Percentiles rank a stretch among this genome's conserved stretches.
phyloP scores from a whole-genome alignment of 2,113 vertebrate genomes.

The Eira barbara region DNA sequence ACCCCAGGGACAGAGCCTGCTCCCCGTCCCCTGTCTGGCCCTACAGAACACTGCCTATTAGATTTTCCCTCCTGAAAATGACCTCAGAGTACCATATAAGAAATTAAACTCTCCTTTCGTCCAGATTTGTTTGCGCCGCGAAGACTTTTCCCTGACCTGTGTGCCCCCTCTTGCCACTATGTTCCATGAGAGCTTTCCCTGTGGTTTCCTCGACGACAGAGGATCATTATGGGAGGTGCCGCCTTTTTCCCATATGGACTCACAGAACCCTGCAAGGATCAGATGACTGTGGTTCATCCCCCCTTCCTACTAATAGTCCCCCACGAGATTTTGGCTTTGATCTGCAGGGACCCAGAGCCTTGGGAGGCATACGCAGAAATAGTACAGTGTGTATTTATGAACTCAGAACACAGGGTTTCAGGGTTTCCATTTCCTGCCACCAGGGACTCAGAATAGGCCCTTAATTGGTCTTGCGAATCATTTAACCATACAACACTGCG shows the following conservation, averaged over 20 bases:
- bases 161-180: neutral
- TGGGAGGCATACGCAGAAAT: neutral
- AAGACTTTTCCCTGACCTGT: neutral
- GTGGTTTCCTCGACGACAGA: neutral
- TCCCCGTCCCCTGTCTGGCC: neutral
- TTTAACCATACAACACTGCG: neutral
- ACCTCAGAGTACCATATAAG: neutral
- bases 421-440: constrained; percentile 43
- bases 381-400: constrained; percentile 9
- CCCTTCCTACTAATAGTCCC: neutral
- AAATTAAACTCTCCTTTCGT: neutral
- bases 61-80: neutral
- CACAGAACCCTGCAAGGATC: neutral
- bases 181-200: neutral
- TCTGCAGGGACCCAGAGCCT: neutral
- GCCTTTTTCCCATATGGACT: neutral
- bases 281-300: neutral
- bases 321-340: neutral
- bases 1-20: neutral
- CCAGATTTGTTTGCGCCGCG: neutral
- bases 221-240: neutral
- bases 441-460: neutral
- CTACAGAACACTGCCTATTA: neutral
- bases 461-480: neutral
- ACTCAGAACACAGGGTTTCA: neutral